Percentiles rank a stretch among this genome's conserved stretches.
phyloP scores from a whole-genome alignment of 1,140 invertebrate genomes.

The Pseudomyrmex flavicornis region DNA sequence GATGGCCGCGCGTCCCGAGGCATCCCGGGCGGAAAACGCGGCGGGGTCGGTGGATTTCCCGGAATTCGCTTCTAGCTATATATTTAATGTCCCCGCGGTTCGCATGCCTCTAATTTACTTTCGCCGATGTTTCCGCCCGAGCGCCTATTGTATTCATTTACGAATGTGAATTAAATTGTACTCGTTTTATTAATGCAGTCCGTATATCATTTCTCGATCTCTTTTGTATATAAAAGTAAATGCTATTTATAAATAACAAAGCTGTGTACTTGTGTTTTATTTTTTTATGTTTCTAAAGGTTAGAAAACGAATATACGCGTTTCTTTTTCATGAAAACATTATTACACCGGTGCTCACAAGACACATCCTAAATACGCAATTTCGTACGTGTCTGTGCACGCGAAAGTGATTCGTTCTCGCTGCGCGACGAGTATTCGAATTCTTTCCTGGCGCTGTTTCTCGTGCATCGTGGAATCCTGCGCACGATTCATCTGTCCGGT shows the following conservation, averaged over 20 bases:
- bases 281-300: background rate
- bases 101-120: conserved; percentile 36
- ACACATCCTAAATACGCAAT: conserved; percentile 32
- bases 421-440: conserved; percentile 38
- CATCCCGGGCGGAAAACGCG: conserved; percentile 24
- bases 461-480: conserved; percentile 29
- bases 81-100: conserved; percentile 24
- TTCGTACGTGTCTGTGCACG: conserved; percentile 9
- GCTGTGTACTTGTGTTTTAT: too few species aligned
- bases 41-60: background rate
- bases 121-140: background rate
- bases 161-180: conserved; percentile 4
- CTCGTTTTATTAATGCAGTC: conserved; percentile 25
- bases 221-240: background rate
- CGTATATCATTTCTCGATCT: too few species aligned
- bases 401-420: conserved; percentile 28
- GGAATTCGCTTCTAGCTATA: conserved; percentile 43
- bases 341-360: background rate
- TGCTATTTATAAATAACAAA: too few species aligned
- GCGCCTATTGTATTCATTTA: conserved; percentile 19
- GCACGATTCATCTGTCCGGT: conserved; percentile 50
- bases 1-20: conserved; percentile 48
- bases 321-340: conserved; percentile 6
- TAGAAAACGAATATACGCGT: background rate
- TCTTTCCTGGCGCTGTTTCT: conserved; percentile 17